phyloP scores from a whole-genome alignment of 2,113 vertebrate species.

The Zingel zingel region DNA sequence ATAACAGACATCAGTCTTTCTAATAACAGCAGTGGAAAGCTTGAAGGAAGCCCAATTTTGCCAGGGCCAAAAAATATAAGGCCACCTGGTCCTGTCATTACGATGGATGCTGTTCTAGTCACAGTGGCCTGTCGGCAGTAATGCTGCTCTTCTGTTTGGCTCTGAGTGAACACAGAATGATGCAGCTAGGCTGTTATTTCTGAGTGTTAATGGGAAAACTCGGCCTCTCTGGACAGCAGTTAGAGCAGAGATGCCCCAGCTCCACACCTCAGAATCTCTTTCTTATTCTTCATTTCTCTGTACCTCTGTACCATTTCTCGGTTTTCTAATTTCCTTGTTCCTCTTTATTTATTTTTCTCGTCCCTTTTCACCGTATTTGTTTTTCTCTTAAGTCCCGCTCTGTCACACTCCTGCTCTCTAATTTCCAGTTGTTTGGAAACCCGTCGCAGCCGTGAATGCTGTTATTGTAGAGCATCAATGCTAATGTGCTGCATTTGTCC shows the following conservation, averaged over 20 bases:
- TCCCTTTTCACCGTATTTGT: background rate
- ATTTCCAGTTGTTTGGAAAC: constrained; percentile 26
- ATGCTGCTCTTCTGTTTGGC: constrained; percentile 15
- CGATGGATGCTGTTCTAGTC: background rate
- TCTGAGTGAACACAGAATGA: background rate
- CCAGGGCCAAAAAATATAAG: background rate
- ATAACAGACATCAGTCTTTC: background rate
- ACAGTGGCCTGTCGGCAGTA: constrained; percentile 9
- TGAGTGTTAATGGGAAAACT: constrained; percentile 10
- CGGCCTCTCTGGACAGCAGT: constrained; percentile 15
- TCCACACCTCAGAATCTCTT: background rate
- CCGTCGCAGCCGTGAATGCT: constrained; percentile 3
- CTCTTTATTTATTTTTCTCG: background rate
- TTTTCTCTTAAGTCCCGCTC: background rate
- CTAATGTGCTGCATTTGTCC: constrained; percentile 40
- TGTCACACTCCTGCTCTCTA: constrained; percentile 15
- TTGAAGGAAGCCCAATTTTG: background rate
- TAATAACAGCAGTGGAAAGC: background rate
- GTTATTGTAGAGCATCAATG: constrained; percentile 51
- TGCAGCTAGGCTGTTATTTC: constrained; percentile 1
- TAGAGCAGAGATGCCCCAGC: background rate
- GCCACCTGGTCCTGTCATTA: background rate
- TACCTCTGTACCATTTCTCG: background rate
- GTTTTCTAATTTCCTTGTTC: constrained; percentile 1
- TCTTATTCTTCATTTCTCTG: background rate